Evolutionary conservation across 2,888 invertebrate genomes (phyloP).

Genomic region (Psylliodes chrysocephalus): DNA sequence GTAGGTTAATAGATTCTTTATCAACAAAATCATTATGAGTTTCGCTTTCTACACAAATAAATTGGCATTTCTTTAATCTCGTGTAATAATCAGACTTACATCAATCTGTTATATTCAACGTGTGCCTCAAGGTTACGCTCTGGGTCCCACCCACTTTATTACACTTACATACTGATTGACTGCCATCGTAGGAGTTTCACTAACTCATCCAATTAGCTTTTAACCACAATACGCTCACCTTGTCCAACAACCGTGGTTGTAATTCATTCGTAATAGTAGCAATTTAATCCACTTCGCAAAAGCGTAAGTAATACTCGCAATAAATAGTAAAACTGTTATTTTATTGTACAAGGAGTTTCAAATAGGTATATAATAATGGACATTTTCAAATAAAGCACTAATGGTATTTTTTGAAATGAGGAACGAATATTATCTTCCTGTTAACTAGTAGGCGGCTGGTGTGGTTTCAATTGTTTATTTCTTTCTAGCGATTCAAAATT

Average conservation of each 20-base stretch:
- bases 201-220: slow-evolving; percentile 35
- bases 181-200: slow-evolving; percentile 29
- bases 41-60: no score
- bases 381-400: no score
- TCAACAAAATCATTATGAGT: no score
- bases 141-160: slow-evolving; percentile 25
- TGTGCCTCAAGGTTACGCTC: slow-evolving; percentile 23
- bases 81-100: background rate
- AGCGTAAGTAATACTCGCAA: slow-evolving; percentile 36
- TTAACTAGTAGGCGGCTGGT: no score
- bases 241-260: slow-evolving; percentile 25
- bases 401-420: no score
- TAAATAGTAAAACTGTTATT: slow-evolving; percentile 33
- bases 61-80: no score
- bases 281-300: slow-evolving; percentile 36
- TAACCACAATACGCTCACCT: slow-evolving; percentile 27
- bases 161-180: slow-evolving; percentile 24
- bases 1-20: no score
- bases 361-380: no score
- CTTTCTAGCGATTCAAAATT: no score
- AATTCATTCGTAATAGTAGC: slow-evolving; percentile 40
- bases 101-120: background rate
- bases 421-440: no score
- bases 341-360: slow-evolving; percentile 9
- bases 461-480: no score